These are phyloP conservation scores for Lepidurus arcticus DNA, from an alignment of 1,140 invertebrate species.

Conservation along the genomic window DNA sequence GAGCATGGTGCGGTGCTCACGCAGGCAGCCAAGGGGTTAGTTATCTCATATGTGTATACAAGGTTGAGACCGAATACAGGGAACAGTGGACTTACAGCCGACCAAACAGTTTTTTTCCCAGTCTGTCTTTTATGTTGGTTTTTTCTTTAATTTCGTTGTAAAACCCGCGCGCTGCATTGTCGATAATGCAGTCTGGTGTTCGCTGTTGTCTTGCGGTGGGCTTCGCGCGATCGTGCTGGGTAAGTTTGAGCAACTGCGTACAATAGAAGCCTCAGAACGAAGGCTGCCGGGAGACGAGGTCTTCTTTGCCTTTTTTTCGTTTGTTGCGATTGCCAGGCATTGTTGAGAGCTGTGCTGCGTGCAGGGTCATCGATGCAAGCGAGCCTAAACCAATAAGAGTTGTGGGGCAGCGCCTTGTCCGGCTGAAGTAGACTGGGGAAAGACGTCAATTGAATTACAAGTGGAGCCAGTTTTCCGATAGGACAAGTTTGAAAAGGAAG, in stretches of 20 bases:
- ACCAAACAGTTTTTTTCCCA: not conserved
- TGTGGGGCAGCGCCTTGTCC: not conserved
- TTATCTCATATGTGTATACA: not conserved
- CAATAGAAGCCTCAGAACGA: not conserved
- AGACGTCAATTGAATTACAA: not conserved
- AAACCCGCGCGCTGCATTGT: not conserved
- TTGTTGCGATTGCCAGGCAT: not conserved
- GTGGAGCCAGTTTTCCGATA: not conserved
- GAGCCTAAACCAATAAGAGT: slow-evolving; percentile 16
- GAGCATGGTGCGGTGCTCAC: slow-evolving; percentile 12
- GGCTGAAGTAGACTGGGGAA: not conserved
- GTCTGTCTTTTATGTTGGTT: not conserved
- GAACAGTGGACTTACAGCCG: not conserved
- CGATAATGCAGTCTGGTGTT: not conserved
- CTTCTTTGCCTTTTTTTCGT: not conserved
- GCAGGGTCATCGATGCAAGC: not conserved
- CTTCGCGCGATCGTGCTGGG: not conserved
- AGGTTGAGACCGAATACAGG: not conserved
- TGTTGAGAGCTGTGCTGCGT: slow-evolving; percentile 13
- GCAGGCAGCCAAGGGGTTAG: not conserved
- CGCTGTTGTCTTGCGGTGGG: not conserved
- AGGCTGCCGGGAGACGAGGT: not conserved
- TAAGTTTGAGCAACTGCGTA: not conserved
- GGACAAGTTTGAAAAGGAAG: not conserved
- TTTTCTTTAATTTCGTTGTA: not conserved